A percentile compares a stretch with the other conserved stretches of the same genome.
Evolutionary conservation across 2,888 invertebrate genomes (phyloP).

Genomic region (Eristalis intricaria): DNA sequence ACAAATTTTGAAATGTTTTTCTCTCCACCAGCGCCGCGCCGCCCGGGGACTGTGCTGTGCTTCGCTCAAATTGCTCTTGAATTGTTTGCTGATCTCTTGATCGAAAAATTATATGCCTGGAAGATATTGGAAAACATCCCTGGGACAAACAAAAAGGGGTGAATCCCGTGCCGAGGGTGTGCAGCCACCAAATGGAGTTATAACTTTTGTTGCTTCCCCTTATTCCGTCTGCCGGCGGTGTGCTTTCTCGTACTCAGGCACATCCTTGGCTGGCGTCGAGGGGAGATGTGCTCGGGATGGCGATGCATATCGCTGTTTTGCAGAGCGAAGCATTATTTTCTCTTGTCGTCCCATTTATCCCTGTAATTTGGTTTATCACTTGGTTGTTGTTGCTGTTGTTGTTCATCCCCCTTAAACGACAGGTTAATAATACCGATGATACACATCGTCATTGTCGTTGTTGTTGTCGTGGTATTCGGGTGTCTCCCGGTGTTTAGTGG

Average conservation of each 20-base stretch:
- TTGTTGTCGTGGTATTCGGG: slow-evolving; percentile 43
- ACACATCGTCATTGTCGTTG: slow-evolving; percentile 48
- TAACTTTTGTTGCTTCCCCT: slow-evolving; percentile 34
- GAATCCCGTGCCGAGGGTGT: slow-evolving; percentile 49
- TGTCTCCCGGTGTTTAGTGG: slow-evolving; percentile 45
- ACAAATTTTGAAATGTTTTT: slow-evolving; percentile 69
- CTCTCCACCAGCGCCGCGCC: slow-evolving; percentile 9
- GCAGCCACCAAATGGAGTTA: slow-evolving; percentile 69
- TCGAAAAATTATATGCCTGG: slow-evolving; percentile 77
- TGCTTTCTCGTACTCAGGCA: no score
- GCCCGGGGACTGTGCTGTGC: slow-evolving; percentile 49
- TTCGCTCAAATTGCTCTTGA: slow-evolving; percentile 70
- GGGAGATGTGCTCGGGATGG: slow-evolving; percentile 21
- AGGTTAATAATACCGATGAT: slow-evolving; percentile 71
- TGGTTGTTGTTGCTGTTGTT: slow-evolving; percentile 51
- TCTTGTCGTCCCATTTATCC: slow-evolving; percentile 68
- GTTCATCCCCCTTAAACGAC: slow-evolving; percentile 65
- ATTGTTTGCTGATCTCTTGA: slow-evolving; percentile 78
- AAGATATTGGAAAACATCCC: slow-evolving; percentile 75
- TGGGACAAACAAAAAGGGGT: slow-evolving; percentile 67
- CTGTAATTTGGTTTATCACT: slow-evolving; percentile 71
- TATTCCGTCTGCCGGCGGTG: neutral
- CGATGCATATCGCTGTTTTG: slow-evolving; percentile 50
- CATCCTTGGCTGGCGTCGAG: neutral
- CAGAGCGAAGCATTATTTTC: slow-evolving; percentile 58